phyloP scores from a whole-genome alignment of 2,113 vertebrate genomes.

The Malurus alboscapulatus region DNA sequence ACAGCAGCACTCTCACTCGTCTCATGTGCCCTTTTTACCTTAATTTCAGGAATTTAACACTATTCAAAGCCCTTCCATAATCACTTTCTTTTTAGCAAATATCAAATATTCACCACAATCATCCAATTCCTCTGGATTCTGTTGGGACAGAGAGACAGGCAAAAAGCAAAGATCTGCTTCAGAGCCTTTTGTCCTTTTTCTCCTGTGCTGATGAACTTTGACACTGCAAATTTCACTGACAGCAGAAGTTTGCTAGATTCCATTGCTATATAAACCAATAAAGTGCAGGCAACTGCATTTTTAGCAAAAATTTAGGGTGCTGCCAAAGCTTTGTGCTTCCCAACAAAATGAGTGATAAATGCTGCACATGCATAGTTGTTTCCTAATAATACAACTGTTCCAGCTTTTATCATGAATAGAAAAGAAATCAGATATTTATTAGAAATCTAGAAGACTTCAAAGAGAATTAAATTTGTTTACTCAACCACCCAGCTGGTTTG shows the following conservation, averaged over 20 bases:
- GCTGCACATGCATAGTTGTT: background rate
- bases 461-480: background rate
- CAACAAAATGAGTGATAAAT: background rate
- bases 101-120: background rate
- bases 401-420: background rate
- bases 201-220: background rate
- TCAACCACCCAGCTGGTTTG: background rate
- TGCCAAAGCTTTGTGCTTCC: background rate
- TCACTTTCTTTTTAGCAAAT: background rate
- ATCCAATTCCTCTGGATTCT: background rate
- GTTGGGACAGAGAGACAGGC: background rate
- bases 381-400: background rate
- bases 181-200: background rate
- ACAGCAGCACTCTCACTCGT: background rate
- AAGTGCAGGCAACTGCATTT: background rate
- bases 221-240: background rate
- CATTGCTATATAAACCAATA: background rate
- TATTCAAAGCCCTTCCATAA: background rate
- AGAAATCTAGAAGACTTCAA: background rate
- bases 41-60: background rate
- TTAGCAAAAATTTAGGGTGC: background rate
- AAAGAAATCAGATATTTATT: background rate
- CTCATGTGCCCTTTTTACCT: background rate
- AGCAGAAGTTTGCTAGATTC: background rate
- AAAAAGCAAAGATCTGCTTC: background rate